Conservation (phyloP, 2,888 invertebrate species). For the Helleia helle region DNA sequence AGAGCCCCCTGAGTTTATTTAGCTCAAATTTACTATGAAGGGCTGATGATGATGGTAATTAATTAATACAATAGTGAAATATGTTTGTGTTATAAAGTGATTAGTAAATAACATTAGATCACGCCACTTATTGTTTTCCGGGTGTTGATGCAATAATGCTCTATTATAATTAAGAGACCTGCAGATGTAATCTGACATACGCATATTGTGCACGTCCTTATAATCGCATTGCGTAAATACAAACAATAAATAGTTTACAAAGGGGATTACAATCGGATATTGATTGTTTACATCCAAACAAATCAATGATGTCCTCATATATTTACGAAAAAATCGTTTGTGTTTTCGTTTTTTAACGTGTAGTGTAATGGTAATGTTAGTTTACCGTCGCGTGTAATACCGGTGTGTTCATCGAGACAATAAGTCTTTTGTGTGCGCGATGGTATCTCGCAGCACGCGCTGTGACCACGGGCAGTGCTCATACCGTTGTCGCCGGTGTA, state of each 20-base stretch:
- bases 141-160: slow-evolving; percentile 20
- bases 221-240: slow-evolving; percentile 13
- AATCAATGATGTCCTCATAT: slow-evolving; percentile 32
- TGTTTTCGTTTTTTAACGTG: neutral
- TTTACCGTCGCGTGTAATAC: slow-evolving; percentile 18
- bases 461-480: neutral
- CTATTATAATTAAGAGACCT: slow-evolving; percentile 13
- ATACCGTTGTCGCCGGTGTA: neutral
- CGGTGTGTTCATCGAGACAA: slow-evolving; percentile 9
- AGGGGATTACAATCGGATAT: slow-evolving; percentile 24
- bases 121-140: slow-evolving; percentile 29
- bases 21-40: no score
- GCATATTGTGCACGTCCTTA: neutral
- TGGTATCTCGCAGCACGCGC: slow-evolving; percentile 14
- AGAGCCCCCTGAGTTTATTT: no score
- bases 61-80: no score
- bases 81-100: no score
- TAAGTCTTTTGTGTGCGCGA: slow-evolving; percentile 14
- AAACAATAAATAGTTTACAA: slow-evolving; percentile 20
- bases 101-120: no score
- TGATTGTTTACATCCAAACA: slow-evolving; percentile 32
- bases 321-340: slow-evolving; percentile 23
- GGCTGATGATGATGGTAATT: no score
- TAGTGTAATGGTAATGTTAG: slow-evolving; percentile 14
- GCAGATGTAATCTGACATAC: neutral